Evolutionary conservation across 1,140 invertebrate species (phyloP).

Genomic region (Pygmarrhopalites habei): DNA sequence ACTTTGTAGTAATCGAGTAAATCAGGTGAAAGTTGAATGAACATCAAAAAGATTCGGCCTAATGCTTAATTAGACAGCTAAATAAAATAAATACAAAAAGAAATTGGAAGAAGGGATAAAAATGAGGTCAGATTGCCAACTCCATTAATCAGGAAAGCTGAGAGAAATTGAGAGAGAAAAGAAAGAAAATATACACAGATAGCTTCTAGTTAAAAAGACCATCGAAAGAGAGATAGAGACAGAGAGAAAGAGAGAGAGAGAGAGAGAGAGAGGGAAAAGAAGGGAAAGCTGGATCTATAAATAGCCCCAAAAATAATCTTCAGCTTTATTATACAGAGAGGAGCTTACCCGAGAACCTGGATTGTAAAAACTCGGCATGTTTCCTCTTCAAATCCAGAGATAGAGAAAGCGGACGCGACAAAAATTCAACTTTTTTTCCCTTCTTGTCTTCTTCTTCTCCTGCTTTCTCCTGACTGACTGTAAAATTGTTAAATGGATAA

Average conservation of each 20-base stretch:
- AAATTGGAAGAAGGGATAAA: not conserved
- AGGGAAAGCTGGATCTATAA: not conserved
- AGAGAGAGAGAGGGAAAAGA: no score
- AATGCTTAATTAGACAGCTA: not conserved
- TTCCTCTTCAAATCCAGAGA: not conserved
- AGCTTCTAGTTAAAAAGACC: no score
- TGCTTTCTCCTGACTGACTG: no score
- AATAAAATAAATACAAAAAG: not conserved
- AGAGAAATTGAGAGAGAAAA: not conserved
- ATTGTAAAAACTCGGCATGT: not conserved
- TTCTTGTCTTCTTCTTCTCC: no score
- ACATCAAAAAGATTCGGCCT: not conserved
- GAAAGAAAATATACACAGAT: not conserved
- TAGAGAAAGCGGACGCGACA: no score
- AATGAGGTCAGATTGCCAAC: no score
- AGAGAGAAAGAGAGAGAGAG: no score
- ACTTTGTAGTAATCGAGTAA: not conserved
- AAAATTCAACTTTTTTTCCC: no score
- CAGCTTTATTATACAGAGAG: no score
- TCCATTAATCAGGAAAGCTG: no score
- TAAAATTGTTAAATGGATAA: no score
- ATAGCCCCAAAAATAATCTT: not conserved
- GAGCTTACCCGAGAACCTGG: slow-evolving; percentile 1
- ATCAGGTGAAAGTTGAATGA: not conserved
- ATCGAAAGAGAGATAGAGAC: no score